Percentiles rank a stretch among this genome's conserved stretches.
phyloP scores from a whole-genome alignment of 1,140 invertebrate species.

The Drosophila parvula region DNA sequence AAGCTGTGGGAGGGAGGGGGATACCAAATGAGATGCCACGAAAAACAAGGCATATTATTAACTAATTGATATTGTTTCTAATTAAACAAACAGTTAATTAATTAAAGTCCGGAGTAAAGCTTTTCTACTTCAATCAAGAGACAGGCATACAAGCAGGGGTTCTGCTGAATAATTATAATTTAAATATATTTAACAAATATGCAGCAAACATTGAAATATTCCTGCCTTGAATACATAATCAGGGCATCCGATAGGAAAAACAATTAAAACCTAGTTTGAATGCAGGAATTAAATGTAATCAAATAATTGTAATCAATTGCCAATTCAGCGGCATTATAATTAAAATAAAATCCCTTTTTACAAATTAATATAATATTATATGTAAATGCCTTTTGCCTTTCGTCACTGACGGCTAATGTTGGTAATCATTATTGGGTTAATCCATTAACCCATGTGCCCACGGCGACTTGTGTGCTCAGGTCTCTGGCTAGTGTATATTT shows the following conservation, averaged over 20 bases:
- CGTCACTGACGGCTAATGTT: background rate
- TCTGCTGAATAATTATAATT: background rate
- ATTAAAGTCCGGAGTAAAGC: no score
- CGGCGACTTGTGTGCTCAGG: background rate
- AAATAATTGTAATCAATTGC: background rate
- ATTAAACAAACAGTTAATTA: background rate
- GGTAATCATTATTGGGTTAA: conserved; percentile 9
- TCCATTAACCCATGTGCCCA: background rate
- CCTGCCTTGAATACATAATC: background rate
- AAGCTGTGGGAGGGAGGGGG: no score
- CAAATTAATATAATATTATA: background rate
- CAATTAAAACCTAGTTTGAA: background rate
- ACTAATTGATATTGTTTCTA: conserved; percentile 18
- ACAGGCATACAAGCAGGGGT: no score
- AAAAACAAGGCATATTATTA: conserved; percentile 5
- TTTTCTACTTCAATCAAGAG: background rate
- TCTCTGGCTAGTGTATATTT: background rate
- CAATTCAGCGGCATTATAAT: background rate
- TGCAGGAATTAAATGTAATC: background rate
- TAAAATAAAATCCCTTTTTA: background rate
- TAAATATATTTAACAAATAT: background rate
- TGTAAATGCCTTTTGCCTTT: background rate
- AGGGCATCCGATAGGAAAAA: background rate
- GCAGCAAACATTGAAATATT: background rate
- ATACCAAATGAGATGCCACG: background rate